Conservation (phyloP, 2,888 invertebrate species). For the Drosophila emarginata region DNA sequence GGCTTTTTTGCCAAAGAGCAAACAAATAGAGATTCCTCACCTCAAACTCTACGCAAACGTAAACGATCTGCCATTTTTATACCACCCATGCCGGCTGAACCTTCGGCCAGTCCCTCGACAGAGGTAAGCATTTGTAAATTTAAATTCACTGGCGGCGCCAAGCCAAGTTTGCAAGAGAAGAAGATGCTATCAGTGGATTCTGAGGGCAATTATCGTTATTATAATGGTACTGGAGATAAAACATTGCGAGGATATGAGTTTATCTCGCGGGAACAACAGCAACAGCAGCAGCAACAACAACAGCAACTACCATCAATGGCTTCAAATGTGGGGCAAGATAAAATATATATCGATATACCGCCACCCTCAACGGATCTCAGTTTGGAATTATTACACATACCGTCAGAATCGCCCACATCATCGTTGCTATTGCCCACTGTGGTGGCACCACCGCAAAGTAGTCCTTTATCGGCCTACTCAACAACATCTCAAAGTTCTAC, state of each 20-base stretch:
- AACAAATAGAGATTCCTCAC: conserved; percentile 33
- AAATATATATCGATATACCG: conserved; percentile 77
- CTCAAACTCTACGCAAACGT: conserved; percentile 43
- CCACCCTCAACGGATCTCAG: conserved; percentile 80
- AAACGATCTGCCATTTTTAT: conserved; percentile 93
- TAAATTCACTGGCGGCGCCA: conserved; percentile 95
- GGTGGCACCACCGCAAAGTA: conserved; percentile 49
- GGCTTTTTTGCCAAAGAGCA: conserved; percentile 68
- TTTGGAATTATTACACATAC: conserved; percentile 80
- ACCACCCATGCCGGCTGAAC: conserved; percentile 90
- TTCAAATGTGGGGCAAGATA: conserved; percentile 81
- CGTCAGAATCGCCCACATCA: conserved; percentile 78
- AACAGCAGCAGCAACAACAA: conserved; percentile 80
- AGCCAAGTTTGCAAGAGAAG: conserved; percentile 94
- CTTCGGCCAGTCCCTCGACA: conserved; percentile 89
- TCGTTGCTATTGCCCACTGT: conserved; percentile 60
- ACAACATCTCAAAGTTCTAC: not conserved
- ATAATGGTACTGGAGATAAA: conserved; percentile 92
- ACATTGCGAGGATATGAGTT: conserved; percentile 87
- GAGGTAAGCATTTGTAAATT: conserved; percentile 96
- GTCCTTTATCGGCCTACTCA: not conserved
- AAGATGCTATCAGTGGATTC: conserved; percentile 95
- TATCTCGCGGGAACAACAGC: conserved; percentile 88
- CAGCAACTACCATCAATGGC: conserved; percentile 21
- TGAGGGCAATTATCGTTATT: conserved; percentile 93